These are phyloP conservation scores for Andrena trimmerana DNA, from an alignment of 2,888 invertebrate species.

Conservation along the genomic window DNA sequence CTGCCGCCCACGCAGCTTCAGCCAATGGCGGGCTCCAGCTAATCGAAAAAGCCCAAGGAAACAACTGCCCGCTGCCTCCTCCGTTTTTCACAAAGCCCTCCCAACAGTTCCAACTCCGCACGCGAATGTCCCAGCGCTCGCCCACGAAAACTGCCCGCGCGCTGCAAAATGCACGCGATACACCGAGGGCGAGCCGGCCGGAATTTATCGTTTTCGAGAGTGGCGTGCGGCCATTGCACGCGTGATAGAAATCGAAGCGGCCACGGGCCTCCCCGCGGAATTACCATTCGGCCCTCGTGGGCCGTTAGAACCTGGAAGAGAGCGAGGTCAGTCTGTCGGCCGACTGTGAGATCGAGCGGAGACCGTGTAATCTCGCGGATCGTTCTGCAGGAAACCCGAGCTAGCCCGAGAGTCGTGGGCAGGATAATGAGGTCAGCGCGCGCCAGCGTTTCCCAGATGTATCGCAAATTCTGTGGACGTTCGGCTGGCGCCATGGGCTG, in stretches of 20 bases:
- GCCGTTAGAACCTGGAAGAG: constrained; percentile 36
- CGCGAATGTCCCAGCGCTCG: background rate
- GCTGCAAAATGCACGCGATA: constrained; percentile 2
- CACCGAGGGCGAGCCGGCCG: background rate
- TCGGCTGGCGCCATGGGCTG: background rate
- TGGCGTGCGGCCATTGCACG: constrained; percentile 1
- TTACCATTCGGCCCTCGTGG: constrained; percentile 34
- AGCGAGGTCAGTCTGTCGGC: constrained; percentile 50
- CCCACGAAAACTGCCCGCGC: background rate
- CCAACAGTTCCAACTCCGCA: background rate
- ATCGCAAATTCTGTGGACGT: constrained; percentile 27
- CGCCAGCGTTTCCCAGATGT: constrained; percentile 34
- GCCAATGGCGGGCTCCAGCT: too few relatives aligned
- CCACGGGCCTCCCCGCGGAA: constrained; percentile 24
- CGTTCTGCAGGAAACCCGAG: constrained; percentile 49
- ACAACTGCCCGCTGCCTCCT: too few relatives aligned
- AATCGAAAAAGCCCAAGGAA: too few relatives aligned
- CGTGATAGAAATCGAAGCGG: constrained; percentile 30
- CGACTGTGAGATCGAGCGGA: constrained; percentile 51
- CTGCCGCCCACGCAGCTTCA: too few relatives aligned
- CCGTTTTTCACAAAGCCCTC: background rate
- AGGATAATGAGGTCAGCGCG: constrained; percentile 55
- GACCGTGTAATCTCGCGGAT: constrained; percentile 46
- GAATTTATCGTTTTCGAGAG: constrained; percentile 9
- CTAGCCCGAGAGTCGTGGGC: constrained; percentile 43